Conservation (phyloP, 2,797 vertebrate genomes). For the Gymnopithys bicolor region DNA sequence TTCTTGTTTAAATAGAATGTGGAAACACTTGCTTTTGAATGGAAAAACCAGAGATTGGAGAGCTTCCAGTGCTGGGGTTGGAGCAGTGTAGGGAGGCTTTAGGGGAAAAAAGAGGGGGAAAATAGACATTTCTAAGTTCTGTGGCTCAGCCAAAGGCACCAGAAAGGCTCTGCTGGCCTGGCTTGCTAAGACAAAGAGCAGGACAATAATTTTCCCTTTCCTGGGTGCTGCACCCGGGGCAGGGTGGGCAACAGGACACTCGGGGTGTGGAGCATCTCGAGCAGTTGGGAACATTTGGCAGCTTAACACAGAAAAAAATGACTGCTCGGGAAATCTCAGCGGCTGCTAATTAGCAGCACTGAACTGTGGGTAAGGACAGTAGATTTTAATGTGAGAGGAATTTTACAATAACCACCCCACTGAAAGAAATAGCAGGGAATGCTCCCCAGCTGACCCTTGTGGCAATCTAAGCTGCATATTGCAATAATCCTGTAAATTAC, state of each 20-base stretch:
- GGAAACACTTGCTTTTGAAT: conserved; percentile 68
- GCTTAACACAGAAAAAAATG: conserved; percentile 74
- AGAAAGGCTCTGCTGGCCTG: conserved; percentile 7
- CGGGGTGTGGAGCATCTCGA: conserved; percentile 67
- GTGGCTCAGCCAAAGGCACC: background rate
- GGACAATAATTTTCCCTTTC: conserved; percentile 34
- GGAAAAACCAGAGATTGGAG: background rate
- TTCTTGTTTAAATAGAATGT: conserved; percentile 82
- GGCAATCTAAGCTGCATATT: conserved; percentile 81
- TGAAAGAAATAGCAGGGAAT: conserved; percentile 72
- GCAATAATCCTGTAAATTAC: conserved; percentile 88
- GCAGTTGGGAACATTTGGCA: conserved; percentile 83
- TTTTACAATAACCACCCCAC: conserved; percentile 79
- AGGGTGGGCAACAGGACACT: conserved; percentile 64
- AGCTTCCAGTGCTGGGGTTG: conserved; percentile 37
- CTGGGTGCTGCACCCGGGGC: conserved; percentile 48
- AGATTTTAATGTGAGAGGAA: conserved; percentile 81
- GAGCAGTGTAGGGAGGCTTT: background rate
- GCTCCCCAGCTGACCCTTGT: conserved; percentile 84
- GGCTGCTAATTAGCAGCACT: conserved; percentile 84
- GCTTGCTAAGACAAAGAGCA: background rate
- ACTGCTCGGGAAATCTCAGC: conserved; percentile 79
- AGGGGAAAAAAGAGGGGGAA: background rate
- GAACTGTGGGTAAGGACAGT: conserved; percentile 83
- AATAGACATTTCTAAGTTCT: background rate